phyloP scores from a whole-genome alignment of 1,140 invertebrate genomes.

The Trinorchestia longiramus region DNA sequence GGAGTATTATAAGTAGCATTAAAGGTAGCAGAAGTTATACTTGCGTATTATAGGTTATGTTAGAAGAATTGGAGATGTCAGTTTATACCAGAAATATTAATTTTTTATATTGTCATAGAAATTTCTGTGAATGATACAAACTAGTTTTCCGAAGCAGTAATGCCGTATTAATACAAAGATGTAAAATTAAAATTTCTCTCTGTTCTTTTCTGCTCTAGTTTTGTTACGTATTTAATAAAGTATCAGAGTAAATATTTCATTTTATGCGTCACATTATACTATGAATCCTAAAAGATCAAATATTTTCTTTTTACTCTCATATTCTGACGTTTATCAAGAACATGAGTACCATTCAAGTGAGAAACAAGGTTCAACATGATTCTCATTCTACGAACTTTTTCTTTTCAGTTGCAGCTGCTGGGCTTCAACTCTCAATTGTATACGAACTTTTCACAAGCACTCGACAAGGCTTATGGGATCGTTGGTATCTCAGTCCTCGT shows the following conservation, averaged over 20 bases:
- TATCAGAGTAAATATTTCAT: background rate
- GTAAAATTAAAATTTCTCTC: too few species aligned
- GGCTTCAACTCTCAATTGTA: slow-evolving; percentile 98
- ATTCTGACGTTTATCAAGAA: background rate
- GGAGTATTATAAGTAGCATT: too few species aligned
- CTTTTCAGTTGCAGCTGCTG: slow-evolving; percentile 90
- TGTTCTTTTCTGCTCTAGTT: background rate
- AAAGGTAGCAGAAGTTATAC: too few species aligned
- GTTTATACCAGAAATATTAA: too few species aligned
- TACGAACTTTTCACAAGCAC: slow-evolving; percentile 94
- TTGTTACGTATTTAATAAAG: background rate
- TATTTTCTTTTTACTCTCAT: background rate
- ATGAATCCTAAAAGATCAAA: background rate
- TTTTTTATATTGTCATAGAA: too few species aligned
- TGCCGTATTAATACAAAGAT: too few species aligned
- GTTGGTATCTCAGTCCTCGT: slow-evolving; percentile 94
- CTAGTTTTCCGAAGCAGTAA: too few species aligned
- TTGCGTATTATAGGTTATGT: too few species aligned
- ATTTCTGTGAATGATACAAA: too few species aligned
- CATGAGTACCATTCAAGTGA: background rate
- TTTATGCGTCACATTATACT: background rate
- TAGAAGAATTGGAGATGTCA: too few species aligned
- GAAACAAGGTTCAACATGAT: background rate
- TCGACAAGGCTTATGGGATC: slow-evolving; percentile 92
- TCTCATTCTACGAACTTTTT: slow-evolving; percentile 59